phyloP scores from a whole-genome alignment of 1,140 invertebrate genomes.

The Centruroides vittatus region DNA sequence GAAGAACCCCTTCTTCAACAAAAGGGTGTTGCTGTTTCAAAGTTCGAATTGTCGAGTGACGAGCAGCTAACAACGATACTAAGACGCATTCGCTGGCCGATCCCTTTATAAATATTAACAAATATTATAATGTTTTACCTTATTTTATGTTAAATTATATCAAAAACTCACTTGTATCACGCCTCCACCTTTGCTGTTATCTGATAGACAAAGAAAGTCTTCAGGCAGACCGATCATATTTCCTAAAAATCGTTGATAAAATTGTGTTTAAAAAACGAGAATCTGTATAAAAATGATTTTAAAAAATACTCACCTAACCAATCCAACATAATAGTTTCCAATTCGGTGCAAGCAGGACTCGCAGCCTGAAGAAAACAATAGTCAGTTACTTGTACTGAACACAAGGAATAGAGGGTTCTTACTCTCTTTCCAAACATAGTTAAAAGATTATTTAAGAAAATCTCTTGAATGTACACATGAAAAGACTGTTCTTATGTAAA shows the following conservation, averaged over 20 bases:
- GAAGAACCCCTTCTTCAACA: constrained; percentile 81
- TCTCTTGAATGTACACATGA: too few species aligned
- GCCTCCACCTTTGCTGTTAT: constrained; percentile 34
- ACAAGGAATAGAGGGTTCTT: neutral
- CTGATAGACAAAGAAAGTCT: constrained; percentile 38
- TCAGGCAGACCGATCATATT: constrained; percentile 41
- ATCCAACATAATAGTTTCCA: constrained; percentile 38
- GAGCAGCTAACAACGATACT: constrained; percentile 84
- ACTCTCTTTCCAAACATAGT: too few species aligned
- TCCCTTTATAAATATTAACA: constrained; percentile 42
- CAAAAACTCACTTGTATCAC: constrained; percentile 38
- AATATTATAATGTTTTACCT: too few species aligned
- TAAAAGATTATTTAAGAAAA: too few species aligned
- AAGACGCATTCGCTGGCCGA: constrained; percentile 96
- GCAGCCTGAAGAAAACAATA: constrained; percentile 27
- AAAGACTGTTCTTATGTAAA: constrained; percentile 56
- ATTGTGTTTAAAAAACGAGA: neutral
- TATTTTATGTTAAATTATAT: too few species aligned
- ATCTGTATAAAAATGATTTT: neutral
- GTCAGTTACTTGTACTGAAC: too few species aligned
- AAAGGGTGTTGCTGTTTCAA: constrained; percentile 79
- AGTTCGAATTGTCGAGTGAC: constrained; percentile 80
- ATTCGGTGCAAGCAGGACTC: constrained; percentile 37
- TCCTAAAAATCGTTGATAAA: constrained; percentile 2
- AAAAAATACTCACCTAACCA: constrained; percentile 30